phyloP scores from a whole-genome alignment of 2,888 invertebrate species.

The Microplitis manilae region DNA sequence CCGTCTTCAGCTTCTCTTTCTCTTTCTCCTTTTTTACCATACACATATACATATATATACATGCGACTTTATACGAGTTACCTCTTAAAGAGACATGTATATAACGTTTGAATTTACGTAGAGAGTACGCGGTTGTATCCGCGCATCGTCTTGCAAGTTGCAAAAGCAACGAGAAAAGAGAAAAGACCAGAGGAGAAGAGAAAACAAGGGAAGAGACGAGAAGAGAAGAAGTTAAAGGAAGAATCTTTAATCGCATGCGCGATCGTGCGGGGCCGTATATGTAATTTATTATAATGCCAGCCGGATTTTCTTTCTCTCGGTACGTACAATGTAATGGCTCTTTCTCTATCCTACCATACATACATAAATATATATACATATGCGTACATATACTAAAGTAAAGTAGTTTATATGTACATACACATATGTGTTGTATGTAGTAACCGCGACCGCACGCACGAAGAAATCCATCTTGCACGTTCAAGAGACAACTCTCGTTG shows the following conservation, averaged over 20 bases:
- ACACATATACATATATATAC: neutral
- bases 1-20: neutral
- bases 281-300: constrained; percentile 52
- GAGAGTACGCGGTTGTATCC: constrained; percentile 24
- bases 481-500: constrained; percentile 12
- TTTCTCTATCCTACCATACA: neutral
- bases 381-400: neutral
- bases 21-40: neutral
- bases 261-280: constrained; percentile 49
- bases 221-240: constrained; percentile 21
- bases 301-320: constrained; percentile 41
- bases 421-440: neutral
- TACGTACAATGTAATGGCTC: neutral
- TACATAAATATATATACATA: neutral
- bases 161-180: constrained; percentile 22
- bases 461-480: constrained; percentile 29
- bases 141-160: constrained; percentile 31
- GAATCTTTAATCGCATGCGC: constrained; percentile 50
- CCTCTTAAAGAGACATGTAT: constrained; percentile 13
- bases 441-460: constrained; percentile 24
- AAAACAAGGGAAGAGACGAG: constrained; percentile 18
- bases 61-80: constrained; percentile 9
- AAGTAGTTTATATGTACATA: neutral
- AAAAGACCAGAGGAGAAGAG: constrained; percentile 23
- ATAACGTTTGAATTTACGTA: constrained; percentile 36